A percentile compares a stretch with the other conserved stretches of the same genome.
Conservation (phyloP, 2,888 invertebrate genomes). For the Isotomurus palustris region DNA sequence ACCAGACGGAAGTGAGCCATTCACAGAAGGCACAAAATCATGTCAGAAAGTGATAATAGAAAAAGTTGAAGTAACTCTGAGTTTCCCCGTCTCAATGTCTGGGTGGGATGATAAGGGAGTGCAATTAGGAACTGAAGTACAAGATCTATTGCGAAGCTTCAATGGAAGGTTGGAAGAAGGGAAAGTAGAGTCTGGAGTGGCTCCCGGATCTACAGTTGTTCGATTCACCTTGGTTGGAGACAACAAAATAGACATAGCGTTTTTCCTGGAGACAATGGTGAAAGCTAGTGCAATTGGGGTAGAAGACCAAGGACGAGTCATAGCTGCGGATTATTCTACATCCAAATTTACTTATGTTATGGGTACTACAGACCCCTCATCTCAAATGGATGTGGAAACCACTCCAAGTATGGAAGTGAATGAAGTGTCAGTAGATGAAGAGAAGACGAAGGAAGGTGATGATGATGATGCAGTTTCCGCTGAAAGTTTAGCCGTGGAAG, state of each 20-base stretch:
- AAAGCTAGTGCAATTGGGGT: conserved; percentile 35
- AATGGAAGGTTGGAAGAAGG: conserved; percentile 33
- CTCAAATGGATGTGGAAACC: not conserved
- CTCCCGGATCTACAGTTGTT: conserved; percentile 52
- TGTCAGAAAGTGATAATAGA: conserved; percentile 67
- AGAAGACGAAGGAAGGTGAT: conserved; percentile 8
- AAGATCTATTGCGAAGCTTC: conserved; percentile 34
- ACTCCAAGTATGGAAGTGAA: conserved; percentile 13
- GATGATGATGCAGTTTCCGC: conserved; percentile 32
- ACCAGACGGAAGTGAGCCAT: conserved; percentile 52
- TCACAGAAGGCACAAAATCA: conserved; percentile 57
- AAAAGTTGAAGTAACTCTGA: conserved; percentile 68
- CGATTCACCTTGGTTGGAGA: conserved; percentile 63
- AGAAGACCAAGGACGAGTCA: conserved; percentile 27
- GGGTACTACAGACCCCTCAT: no score
- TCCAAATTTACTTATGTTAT: conserved; percentile 35
- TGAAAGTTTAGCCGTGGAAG: conserved; percentile 28
- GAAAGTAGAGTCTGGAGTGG: conserved; percentile 53
- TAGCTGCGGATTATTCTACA: conserved; percentile 29
- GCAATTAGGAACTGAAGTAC: conserved; percentile 42
- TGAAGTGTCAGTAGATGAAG: conserved; percentile 18
- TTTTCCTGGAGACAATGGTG: conserved; percentile 64
- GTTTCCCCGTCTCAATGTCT: conserved; percentile 53
- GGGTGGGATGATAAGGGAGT: conserved; percentile 29
- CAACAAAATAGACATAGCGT: conserved; percentile 72